Base-by-base conservation (phyloP, 2,888 invertebrate species). In the Cephus rjabovi region DNA sequence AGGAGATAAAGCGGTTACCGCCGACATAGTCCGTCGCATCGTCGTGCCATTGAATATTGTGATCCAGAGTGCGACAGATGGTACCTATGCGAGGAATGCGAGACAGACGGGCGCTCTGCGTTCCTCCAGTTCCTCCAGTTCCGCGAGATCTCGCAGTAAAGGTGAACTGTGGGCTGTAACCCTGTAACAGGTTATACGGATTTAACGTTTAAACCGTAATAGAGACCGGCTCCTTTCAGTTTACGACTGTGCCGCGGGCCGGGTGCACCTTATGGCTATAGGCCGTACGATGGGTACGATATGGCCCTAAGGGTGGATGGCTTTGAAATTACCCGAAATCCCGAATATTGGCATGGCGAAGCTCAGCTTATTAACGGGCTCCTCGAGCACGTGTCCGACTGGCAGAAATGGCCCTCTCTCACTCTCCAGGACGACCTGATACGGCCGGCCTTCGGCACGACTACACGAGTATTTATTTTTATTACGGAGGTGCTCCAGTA, bases 141-240 rank as follows among this genome's bases (percentile, higher is more conserved):
- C 23, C 69, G 69, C 77, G 70, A 79, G 69, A 30, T 74, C 33
- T 75, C 75, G 79, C 74, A 75, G 70, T 81, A 78, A 79, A 79
- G 77, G 37, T 77, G 31, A 34, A 33, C 73, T 73, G 80, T 77
- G 15, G 15, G 15, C 40, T 40, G 40, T 40, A 40, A 40, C 40
- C 40, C 40, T 40, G 40, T 40, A 40, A 40, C 40, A 40, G 40
- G 40, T 15, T 40, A 15, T 40, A 81, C 77, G 77, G 76, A 81
- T 79, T 77, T 76, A 79, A 80, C 73, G 76, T 23, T 75, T 73
- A 76, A 70, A 40, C 40, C 40, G 15, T 40, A 40, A 40, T 15
- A 40, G 15, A 15, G 40, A 15, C 15, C 15, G 40, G 15, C 4
- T 6, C 40, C 12, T 15, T 40, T 40, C 4, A 1, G 6, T 40